These are phyloP conservation scores for Cyrtorhinus lividipennis DNA, from an alignment of 1,140 invertebrate species.

Conservation along the genomic window DNA sequence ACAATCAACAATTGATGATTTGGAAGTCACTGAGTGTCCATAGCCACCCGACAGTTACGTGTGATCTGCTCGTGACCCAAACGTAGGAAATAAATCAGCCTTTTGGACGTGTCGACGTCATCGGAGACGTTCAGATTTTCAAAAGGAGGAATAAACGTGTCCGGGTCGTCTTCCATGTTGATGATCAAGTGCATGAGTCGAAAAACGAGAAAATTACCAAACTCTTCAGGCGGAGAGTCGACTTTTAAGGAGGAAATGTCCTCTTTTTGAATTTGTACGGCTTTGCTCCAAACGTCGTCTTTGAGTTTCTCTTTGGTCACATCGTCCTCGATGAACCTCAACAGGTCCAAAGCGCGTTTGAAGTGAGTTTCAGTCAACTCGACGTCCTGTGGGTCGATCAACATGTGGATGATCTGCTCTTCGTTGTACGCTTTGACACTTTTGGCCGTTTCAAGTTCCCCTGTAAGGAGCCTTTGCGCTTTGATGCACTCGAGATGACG, in stretches of 20 bases:
- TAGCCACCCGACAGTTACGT: background rate
- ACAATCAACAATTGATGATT: too few species aligned
- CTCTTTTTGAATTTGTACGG: background rate
- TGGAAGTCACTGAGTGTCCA: background rate
- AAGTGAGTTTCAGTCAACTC: background rate
- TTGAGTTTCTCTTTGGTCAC: background rate
- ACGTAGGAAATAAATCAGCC: background rate
- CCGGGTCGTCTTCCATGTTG: background rate
- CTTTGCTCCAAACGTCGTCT: background rate
- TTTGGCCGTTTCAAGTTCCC: background rate
- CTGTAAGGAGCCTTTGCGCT: background rate
- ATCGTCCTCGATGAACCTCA: background rate
- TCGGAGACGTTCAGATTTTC: background rate
- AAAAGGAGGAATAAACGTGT: background rate
- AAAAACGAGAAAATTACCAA: background rate
- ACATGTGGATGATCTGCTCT: background rate
- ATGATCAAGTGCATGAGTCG: background rate
- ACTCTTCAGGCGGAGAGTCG: background rate
- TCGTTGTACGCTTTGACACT: background rate
- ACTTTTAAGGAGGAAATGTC: background rate
- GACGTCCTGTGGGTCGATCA: background rate
- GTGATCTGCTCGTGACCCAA: background rate
- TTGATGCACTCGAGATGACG: background rate
- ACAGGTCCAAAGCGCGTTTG: background rate
- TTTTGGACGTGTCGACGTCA: background rate